Evolutionary conservation across 1,140 invertebrate genomes (phyloP).

Genomic region (Polyergus mexicanus): DNA sequence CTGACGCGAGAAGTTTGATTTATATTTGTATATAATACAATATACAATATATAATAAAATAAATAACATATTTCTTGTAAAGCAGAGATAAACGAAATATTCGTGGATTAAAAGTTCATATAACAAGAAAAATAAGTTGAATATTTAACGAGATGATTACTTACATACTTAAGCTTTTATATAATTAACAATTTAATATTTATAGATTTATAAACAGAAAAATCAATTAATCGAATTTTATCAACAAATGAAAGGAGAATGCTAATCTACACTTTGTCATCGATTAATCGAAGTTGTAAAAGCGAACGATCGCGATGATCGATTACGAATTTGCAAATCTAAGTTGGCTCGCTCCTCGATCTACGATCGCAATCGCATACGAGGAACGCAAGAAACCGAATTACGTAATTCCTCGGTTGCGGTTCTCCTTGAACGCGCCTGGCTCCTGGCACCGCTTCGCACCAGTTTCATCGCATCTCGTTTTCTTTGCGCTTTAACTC

Average conservation of each 20-base stretch:
- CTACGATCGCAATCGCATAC: conserved; percentile 22
- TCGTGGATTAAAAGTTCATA: neutral
- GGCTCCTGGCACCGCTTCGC: conserved; percentile 67
- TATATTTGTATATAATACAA: neutral
- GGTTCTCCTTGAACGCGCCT: conserved; percentile 78
- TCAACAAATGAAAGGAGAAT: neutral
- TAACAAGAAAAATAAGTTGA: neutral
- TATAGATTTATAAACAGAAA: neutral
- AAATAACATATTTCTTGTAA: neutral
- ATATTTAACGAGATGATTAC: neutral
- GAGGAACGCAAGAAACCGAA: conserved; percentile 68
- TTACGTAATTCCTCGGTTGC: conserved; percentile 75
- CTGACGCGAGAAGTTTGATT: neutral
- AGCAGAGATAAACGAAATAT: neutral
- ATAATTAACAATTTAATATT: neutral
- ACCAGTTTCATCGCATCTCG: conserved; percentile 66
- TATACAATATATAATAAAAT: neutral
- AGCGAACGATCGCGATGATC: neutral
- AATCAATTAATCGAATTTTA: neutral
- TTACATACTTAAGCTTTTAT: neutral
- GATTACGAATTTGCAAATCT: conserved; percentile 25
- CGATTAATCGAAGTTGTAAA: neutral
- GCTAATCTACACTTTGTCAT: neutral
- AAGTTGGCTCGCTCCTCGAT: neutral
- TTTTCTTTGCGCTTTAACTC: conserved; percentile 51